A percentile compares a stretch with the other conserved stretches of the same genome.
Conservation (phyloP, 1,140 invertebrate species). For the Teleopsis dalmanni region DNA sequence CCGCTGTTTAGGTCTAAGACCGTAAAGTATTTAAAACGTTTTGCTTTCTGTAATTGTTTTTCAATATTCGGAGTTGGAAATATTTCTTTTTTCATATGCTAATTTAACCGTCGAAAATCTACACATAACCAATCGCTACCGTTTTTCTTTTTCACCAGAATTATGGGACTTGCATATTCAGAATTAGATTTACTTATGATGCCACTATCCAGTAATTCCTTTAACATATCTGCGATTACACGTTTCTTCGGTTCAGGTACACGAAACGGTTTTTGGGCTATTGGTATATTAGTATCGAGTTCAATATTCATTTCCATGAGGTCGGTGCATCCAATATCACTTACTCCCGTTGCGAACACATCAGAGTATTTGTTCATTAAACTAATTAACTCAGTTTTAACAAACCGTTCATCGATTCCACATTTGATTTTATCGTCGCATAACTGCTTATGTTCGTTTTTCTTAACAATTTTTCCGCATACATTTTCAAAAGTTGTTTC, state of each 20-base stretch:
- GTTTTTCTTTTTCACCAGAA: slow-evolving; percentile 39
- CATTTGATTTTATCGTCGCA: too few species aligned
- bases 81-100: slow-evolving; percentile 19
- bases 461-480: too few species aligned
- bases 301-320: slow-evolving; percentile 2
- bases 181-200: slow-evolving; percentile 24
- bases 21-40: not conserved
- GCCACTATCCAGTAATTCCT: slow-evolving; percentile 15
- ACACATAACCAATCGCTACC: slow-evolving; percentile 30
- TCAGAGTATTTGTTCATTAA: not conserved
- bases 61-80: slow-evolving; percentile 28
- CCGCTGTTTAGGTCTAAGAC: too few species aligned
- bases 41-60: slow-evolving; percentile 20
- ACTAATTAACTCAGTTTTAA: not conserved
- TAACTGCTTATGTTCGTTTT: too few species aligned
- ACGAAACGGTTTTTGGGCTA: slow-evolving; percentile 8
- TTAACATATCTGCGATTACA: slow-evolving; percentile 9
- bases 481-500: too few species aligned
- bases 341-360: not conserved
- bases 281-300: slow-evolving; percentile 1
- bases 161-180: slow-evolving; percentile 41
- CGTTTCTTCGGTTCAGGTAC: slow-evolving; percentile 5
- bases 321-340: not conserved
- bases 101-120: slow-evolving; percentile 46
- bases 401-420: too few species aligned